Base-by-base conservation (phyloP, 2,888 invertebrate species). In the Pristionchus mayeri region DNA sequence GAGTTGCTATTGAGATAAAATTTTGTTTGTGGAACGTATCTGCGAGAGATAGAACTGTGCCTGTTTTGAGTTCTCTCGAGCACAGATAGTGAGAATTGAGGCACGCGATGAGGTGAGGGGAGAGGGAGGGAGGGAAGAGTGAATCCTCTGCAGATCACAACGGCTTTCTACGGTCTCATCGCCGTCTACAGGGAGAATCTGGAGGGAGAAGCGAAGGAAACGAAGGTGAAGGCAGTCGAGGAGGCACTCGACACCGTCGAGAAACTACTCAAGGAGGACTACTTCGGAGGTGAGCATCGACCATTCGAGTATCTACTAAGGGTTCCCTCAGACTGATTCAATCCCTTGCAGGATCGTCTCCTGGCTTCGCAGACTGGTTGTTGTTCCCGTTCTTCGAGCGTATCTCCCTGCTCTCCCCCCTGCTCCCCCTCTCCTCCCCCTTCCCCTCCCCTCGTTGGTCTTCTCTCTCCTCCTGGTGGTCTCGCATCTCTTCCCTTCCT, bases 381-480 rank as follows among this genome's bases (percentile, higher is more conserved):
- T 81, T 87, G 3, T 88, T 89, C 84, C 90, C 90, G n/a, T 89
- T 90, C 86, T 87, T 90, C 82, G 90, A 90, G 67, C 86, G 90
- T 78, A 67, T 87, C 79, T 24, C n/a, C 18, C 50, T 52, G 3
- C 37, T 75, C 24, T 75, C 75, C 48, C 9, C 75, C 18, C 27
- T 30, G 11, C 37, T 57, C n/a, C 34, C 80, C 7, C 52, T 80
- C 24, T 50, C 50, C 44, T 52, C 84, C n/a, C 37, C 71, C 75
- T 71, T 52, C 54, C 75, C 84, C 54, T 60, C 63, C 50, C 21
- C 82, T 34, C 82, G 82, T 1, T 82, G 82, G 82, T 63, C 84
- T 21, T 9, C 9, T 24, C 40, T 84, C 16, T 52, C 84, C 24
- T 30, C 34, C 18, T 84, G 84, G 84, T 84, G 48, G 50, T 16